Evolutionary conservation across 2,888 invertebrate genomes (phyloP).

Genomic region (Drosophila picticornis): DNA sequence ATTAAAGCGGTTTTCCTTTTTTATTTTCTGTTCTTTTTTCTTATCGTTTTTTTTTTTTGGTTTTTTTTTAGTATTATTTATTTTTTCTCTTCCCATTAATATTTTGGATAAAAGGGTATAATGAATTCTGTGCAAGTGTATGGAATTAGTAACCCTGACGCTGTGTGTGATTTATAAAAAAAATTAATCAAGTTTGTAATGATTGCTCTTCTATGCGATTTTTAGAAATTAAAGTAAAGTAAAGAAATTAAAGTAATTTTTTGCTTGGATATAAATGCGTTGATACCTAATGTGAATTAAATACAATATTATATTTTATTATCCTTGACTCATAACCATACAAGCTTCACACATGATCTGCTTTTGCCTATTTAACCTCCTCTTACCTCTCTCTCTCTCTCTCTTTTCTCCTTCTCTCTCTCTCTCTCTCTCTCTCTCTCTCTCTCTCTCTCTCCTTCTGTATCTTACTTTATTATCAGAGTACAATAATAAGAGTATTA

Average conservation of each 20-base stretch:
- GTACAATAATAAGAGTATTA: neutral
- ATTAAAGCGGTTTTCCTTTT: constrained; percentile 14
- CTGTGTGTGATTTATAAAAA: too few relatives aligned
- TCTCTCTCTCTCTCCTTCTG: neutral
- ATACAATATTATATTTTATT: neutral
- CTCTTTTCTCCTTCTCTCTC: too few relatives aligned
- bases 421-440: neutral
- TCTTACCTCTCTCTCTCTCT: neutral
- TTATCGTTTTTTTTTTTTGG: neutral
- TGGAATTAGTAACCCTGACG: constrained; percentile 3
- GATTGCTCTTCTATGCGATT: neutral
- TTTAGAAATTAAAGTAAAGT: neutral
- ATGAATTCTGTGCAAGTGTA: neutral
- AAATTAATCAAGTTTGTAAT: neutral
- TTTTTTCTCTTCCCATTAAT: neutral
- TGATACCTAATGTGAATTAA: neutral
- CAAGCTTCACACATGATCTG: neutral
- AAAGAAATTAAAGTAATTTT: neutral
- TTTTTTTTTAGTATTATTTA: neutral
- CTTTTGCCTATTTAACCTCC: neutral
- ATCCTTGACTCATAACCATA: neutral
- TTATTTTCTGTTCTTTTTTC: neutral
- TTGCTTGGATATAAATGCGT: neutral
- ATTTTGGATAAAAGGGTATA: neutral
- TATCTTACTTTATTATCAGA: neutral